phyloP scores from a whole-genome alignment of 2,888 invertebrate species.

The Aphodius sticticus region DNA sequence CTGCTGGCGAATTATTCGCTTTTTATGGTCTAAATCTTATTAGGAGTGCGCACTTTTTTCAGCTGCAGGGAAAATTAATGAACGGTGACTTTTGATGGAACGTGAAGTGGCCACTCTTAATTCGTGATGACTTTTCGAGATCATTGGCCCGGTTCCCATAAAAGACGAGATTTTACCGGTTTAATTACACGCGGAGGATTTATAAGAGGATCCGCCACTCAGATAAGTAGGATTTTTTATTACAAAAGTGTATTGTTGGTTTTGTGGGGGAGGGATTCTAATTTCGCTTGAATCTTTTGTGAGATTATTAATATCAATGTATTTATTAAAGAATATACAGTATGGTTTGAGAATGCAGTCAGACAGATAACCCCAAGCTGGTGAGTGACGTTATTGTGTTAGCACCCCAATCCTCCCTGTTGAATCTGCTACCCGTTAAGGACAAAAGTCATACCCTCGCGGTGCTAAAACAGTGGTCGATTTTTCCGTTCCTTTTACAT shows the following conservation, averaged over 20 bases:
- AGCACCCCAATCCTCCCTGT: neutral
- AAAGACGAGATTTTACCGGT: neutral
- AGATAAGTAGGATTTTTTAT: neutral
- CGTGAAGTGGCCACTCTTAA: slow-evolving; percentile 1
- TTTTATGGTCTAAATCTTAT: slow-evolving; percentile 26
- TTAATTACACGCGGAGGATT: neutral
- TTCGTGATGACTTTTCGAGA: slow-evolving; percentile 10
- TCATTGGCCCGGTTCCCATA: slow-evolving; percentile 4
- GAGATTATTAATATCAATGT: neutral
- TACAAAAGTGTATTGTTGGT: neutral
- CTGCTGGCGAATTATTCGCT: slow-evolving; percentile 20
- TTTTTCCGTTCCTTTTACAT: too few relatives aligned
- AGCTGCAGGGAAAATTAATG: slow-evolving; percentile 12
- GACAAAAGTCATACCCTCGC: neutral
- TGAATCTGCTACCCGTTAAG: neutral
- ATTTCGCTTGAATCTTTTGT: neutral
- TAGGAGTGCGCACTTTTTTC: slow-evolving; percentile 14
- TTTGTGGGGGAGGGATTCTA: neutral
- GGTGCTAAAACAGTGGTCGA: too few relatives aligned
- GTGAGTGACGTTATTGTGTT: neutral
- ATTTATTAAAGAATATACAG: neutral
- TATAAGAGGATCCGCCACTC: neutral
- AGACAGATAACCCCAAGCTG: neutral
- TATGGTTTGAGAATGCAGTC: neutral
- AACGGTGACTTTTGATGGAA: slow-evolving; percentile 21